phyloP scores from a whole-genome alignment of 1,140 invertebrate genomes.

The Bombus vancouverensis region DNA sequence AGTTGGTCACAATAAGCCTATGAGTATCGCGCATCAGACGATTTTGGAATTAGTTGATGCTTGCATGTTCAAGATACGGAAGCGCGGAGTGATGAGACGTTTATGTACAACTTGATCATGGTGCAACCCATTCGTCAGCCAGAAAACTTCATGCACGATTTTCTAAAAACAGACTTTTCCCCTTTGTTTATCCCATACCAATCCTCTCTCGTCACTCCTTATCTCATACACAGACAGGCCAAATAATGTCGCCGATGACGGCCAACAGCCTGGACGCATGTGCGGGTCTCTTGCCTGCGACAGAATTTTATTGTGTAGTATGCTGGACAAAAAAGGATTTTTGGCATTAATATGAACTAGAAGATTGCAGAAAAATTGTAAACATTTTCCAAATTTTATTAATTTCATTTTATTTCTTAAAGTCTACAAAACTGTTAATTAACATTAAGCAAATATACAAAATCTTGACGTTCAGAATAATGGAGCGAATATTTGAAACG shows the following conservation, averaged over 20 bases:
- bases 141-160: constrained; percentile 42
- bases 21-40: constrained; percentile 20
- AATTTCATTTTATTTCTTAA: constrained; percentile 39
- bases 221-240: constrained; percentile 39
- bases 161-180: constrained; percentile 71
- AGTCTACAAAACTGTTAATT: constrained; percentile 32
- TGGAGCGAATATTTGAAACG: neutral
- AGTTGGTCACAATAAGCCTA: constrained; percentile 32
- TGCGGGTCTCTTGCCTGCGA: constrained; percentile 52
- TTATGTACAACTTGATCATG: constrained; percentile 30
- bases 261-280: constrained; percentile 41
- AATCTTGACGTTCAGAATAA: neutral
- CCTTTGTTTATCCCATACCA: constrained; percentile 38
- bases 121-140: constrained; percentile 40
- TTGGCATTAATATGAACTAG: constrained; percentile 74
- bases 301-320: constrained; percentile 66
- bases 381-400: constrained; percentile 59
- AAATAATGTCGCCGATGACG: constrained; percentile 34
- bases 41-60: constrained; percentile 38
- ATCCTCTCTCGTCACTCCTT: constrained; percentile 47
- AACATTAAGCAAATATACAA: constrained; percentile 14
- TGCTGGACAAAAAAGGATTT: constrained; percentile 76
- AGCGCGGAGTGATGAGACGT: constrained; percentile 53
- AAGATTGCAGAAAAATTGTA: constrained; percentile 46
- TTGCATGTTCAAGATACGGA: constrained; percentile 40